A percentile compares a stretch with the other conserved stretches of the same genome.
Evolutionary conservation across 1,140 invertebrate species (phyloP).

Genomic region (Cataglyphis hispanica): DNA sequence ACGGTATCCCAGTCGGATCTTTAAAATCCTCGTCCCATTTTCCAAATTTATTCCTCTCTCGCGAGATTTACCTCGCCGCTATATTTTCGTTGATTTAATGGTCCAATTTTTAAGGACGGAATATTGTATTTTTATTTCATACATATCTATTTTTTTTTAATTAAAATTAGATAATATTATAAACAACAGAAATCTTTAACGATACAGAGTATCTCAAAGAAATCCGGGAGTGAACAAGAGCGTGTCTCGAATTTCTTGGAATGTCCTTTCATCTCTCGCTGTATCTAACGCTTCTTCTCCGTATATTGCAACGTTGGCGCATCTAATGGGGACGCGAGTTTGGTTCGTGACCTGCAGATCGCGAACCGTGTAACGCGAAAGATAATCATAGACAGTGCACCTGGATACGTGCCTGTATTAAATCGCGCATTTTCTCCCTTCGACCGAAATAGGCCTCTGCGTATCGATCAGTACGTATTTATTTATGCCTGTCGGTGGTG

Average conservation of each 20-base stretch:
- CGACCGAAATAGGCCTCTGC: conserved; percentile 1
- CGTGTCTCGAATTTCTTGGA: background rate
- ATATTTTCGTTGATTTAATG: background rate
- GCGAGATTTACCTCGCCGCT: background rate
- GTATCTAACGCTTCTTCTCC: background rate
- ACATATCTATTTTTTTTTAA: background rate
- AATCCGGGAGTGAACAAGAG: background rate
- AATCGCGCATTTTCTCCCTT: conserved; percentile 47
- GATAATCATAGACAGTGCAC: conserved; percentile 27
- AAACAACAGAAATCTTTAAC: background rate
- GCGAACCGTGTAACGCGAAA: conserved; percentile 37
- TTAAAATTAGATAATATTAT: background rate
- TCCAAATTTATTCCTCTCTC: background rate
- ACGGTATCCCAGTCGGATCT: background rate
- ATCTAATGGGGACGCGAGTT: conserved; percentile 52
- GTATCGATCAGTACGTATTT: conserved; percentile 45
- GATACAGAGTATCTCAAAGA: background rate
- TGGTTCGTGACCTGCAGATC: conserved; percentile 40
- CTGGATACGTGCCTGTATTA: background rate
- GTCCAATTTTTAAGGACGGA: background rate
- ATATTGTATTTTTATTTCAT: background rate
- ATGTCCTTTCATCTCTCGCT: background rate
- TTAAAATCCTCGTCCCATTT: background rate
- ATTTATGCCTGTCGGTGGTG: background rate
- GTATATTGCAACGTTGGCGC: conserved; percentile 15